Base-by-base conservation (phyloP, 2,888 invertebrate genomes). In the Eupithecia dodoneata region DNA sequence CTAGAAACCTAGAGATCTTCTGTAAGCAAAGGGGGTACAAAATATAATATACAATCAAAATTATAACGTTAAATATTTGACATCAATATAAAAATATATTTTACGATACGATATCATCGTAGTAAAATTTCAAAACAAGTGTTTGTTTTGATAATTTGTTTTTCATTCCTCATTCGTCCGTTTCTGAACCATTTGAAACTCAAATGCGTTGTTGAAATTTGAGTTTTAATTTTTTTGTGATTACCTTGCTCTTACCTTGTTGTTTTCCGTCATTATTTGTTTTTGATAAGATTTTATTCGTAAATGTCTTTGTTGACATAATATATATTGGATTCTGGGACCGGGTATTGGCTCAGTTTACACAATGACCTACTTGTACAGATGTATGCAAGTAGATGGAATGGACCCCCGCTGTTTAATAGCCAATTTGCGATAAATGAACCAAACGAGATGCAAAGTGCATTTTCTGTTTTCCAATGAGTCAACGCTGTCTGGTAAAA, bases 331-430 rank as follows among this genome's bases (percentile, higher is more conserved):
- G 4, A 30, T 30, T 63, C 18, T 12, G 12, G 30, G 12, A 30
- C 63, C 4, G 30, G 10, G 18, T 30, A 63, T 30, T 10, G 10
- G 18, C 63, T 4, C 30, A 63, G 63, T 63, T 30, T 63, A 30
- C 63, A 63, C 30, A 45, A 12, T 76, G 71, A 72, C 76, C 73
- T 41, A 76, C 74, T 45, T 76, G 41, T 45, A 12, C 2, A 70
- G 70, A 70, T 45, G 49, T 75, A 76, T 74, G 74, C 63, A 78
- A 18, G 72, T 2, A 55, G 55, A n/a, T 75, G n/a, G 49, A 78
- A 73, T 63, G 30, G 65, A 30, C 47, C 72, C 72, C 74, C 15
- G 78, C 76, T 76, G 78, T 74, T 73, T 66, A 74, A 74, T 55
- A 12, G 47, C 65, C 74, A 69, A 76, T 76, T 76, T 76, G 65